Evolutionary conservation across 2,113 vertebrate species (phyloP).

Genomic region (Nymphicus hollandicus): DNA sequence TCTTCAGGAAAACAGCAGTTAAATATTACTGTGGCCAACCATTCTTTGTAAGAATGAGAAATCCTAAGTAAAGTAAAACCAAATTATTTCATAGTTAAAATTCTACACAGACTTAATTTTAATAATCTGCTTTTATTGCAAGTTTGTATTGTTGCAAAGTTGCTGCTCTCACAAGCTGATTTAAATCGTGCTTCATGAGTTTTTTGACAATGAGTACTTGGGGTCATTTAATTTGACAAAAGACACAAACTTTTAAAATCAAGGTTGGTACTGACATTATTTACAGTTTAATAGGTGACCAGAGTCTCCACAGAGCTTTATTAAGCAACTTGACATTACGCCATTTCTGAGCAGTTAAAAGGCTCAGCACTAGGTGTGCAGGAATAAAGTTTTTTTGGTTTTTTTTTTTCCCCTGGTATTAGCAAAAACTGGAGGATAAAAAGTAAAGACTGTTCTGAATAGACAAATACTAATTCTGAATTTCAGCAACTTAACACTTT

Average conservation of each 20-base stretch:
- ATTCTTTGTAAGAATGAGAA: conserved; percentile 5
- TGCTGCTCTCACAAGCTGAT: background rate
- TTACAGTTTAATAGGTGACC: background rate
- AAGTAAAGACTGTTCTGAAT: background rate
- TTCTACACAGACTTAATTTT: background rate
- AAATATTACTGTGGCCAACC: background rate
- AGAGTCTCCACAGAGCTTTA: background rate
- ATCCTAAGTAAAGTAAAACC: background rate
- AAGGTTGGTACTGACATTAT: background rate
- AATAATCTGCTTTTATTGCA: conserved; percentile 2
- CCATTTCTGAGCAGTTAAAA: background rate
- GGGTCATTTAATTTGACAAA: background rate
- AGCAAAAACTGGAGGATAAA: background rate
- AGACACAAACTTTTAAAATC: background rate
- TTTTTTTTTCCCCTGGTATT: background rate
- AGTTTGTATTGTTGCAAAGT: background rate
- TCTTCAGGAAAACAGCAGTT: background rate
- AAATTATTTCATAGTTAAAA: background rate
- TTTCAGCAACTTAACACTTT: background rate
- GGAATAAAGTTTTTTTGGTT: background rate
- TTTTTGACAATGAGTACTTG: background rate
- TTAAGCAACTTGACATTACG: background rate
- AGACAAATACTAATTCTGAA: background rate
- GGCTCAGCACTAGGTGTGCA: background rate
- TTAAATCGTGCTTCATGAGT: background rate